Conservation (phyloP, 2,113 vertebrate genomes). For the Dryoscopus gambensis region DNA sequence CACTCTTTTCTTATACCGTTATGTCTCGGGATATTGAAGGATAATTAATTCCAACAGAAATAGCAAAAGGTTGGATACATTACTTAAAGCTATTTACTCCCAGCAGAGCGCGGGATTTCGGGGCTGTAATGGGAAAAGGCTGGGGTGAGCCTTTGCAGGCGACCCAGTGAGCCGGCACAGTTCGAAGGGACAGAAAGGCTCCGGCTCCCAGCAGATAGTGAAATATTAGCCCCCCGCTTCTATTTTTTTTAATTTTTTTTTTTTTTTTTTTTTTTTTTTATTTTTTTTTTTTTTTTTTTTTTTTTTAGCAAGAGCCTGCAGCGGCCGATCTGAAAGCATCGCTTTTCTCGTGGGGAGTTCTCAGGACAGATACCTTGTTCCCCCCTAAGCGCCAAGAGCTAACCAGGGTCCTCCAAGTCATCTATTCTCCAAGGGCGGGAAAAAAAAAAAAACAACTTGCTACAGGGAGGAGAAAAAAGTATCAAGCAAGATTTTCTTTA, state of each 20-base stretch:
- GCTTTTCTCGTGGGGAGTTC: background rate
- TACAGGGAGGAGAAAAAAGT: background rate
- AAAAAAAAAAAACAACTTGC: background rate
- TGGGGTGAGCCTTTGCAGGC: background rate
- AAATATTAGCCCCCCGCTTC: background rate
- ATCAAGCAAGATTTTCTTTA: background rate
- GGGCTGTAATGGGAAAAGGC: background rate
- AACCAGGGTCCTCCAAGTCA: background rate
- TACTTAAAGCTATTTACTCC: background rate
- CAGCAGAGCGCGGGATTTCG: background rate
- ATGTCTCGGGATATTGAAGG: background rate
- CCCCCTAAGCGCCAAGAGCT: background rate
- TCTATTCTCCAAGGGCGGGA: conserved; percentile 57
- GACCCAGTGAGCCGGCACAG: background rate
- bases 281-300: no score
- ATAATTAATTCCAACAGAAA: background rate
- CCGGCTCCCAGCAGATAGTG: background rate
- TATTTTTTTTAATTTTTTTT: background rate
- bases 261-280: background rate
- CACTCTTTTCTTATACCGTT: background rate
- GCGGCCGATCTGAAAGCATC: background rate
- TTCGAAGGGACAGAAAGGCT: background rate
- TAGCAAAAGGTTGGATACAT: background rate
- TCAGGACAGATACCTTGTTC: background rate
- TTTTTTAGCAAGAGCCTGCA: background rate